A percentile compares a stretch with the other conserved stretches of the same genome.
phyloP scores from a whole-genome alignment of 2,113 vertebrate genomes.

The Dolichallabes microphthalmus region DNA sequence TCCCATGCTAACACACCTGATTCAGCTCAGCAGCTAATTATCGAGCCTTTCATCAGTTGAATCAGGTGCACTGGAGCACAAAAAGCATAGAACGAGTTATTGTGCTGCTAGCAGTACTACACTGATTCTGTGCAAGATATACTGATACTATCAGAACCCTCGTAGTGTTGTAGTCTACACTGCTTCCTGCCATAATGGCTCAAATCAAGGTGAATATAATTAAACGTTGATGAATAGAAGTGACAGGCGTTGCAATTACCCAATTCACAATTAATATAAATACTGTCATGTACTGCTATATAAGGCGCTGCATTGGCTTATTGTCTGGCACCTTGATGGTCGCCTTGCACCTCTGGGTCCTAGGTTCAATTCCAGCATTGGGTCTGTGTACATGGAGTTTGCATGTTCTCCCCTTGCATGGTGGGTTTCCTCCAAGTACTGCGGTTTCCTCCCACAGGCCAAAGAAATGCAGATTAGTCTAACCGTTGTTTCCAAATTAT shows the following conservation, averaged over 20 bases:
- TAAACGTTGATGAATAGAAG: neutral
- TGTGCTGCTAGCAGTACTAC: neutral
- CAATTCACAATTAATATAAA: neutral
- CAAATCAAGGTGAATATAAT: neutral
- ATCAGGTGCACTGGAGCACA: conserved; percentile 4
- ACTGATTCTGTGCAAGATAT: neutral
- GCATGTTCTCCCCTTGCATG: too few relatives aligned
- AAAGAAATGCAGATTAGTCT: too few relatives aligned
- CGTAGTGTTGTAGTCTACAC: too few relatives aligned
- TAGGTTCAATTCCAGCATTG: too few relatives aligned
- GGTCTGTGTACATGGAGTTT: too few relatives aligned
- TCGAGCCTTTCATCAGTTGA: conserved; percentile 8
- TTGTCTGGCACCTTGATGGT: too few relatives aligned
- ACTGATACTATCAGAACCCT: neutral
- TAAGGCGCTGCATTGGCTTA: too few relatives aligned
- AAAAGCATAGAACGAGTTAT: neutral
- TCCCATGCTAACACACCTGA: conserved; percentile 17
- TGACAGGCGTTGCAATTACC: neutral
- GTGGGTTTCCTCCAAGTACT: too few relatives aligned
- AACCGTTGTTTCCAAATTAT: too few relatives aligned
- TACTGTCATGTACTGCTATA: neutral
- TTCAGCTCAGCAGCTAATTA: conserved; percentile 24
- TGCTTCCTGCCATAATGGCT: neutral
- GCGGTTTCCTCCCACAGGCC: too few relatives aligned
- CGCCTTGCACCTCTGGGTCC: too few relatives aligned